Evolutionary conservation across 35 echinoderm and acorn worm genomes (phyloP), one percentile per base, ranked within the genome.

Genomic region (Apostichopus japonicus): DNA sequence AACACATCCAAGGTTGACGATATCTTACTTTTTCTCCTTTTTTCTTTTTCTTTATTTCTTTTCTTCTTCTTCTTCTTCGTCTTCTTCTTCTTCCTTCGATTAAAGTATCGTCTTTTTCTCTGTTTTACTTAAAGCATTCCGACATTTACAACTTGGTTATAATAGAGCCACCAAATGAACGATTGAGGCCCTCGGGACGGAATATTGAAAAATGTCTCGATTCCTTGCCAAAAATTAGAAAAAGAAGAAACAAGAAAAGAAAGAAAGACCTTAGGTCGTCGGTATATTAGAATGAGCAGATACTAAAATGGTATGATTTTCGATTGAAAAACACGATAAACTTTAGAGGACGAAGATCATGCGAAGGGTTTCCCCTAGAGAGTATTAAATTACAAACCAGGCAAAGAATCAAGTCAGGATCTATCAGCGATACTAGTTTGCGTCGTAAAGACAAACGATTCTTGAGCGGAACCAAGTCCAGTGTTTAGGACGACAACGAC

Each of bases 131-230:
- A 21, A 83, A 83, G 16, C 51, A 83, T 55, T 55, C 27, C 52
- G 79, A 83, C 51, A 54, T 83, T 83, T 83, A 83, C 52, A 54
- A 33, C 79, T 55, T 16, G 7, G 44, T 4, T 83, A 13, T 83
- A 24, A 52, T 13, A 11, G 44, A 82, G 51, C 33, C 33, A 44
- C 33, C 57, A 61, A 54, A 84, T 84, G 81, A 84, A 53, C 81
- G 81, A 55, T 55, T 15, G 81, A 84, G 81, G 81, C 81, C 81
- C 56, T 11, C 81, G 21, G 54, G 81, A 23, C 54, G 54, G 81
- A 58, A 84, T 55, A 84, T 84, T 84, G 81, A 84, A 84, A 84
- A 84, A 56, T 22, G 81, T 84, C 81, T 58, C 81, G 81, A 84
- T 84, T 84, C 54, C 81, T 23, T 58, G 81, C 23, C 81, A 23